Conservation (phyloP, 1,140 invertebrate species). For the Halyomorpha halys region DNA sequence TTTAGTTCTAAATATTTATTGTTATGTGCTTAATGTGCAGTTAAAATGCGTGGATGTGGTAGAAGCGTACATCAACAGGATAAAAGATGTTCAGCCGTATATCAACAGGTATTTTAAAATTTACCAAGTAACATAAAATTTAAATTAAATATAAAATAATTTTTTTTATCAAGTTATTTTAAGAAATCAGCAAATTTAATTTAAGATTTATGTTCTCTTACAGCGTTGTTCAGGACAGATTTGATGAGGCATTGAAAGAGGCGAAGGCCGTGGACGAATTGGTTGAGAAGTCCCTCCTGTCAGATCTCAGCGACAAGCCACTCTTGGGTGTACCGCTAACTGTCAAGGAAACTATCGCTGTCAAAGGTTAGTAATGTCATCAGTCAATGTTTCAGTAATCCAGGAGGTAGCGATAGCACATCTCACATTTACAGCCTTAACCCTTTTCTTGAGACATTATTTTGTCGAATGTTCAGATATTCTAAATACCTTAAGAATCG, state of each 20-base stretch:
- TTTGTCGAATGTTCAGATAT: too few relatives aligned
- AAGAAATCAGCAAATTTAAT: neutral
- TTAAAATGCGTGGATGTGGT: constrained; percentile 51
- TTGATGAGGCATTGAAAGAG: constrained; percentile 50
- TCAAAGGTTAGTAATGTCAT: constrained; percentile 41
- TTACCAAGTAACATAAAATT: neutral
- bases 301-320: constrained; percentile 44
- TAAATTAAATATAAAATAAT: neutral
- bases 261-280: constrained; percentile 43
- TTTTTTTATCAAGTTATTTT: too few relatives aligned
- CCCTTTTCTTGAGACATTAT: too few relatives aligned
- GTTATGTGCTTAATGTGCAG: constrained; percentile 34
- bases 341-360: constrained; percentile 54
- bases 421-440: too few relatives aligned
- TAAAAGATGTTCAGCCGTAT: constrained; percentile 52
- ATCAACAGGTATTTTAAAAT: constrained; percentile 43
- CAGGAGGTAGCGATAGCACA: too few relatives aligned
- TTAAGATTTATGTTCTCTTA: constrained; percentile 33
- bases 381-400: too few relatives aligned
- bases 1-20: neutral
- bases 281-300: constrained; percentile 33
- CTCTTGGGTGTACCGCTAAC: constrained; percentile 56
- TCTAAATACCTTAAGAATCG: too few relatives aligned
- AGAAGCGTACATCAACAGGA: constrained; percentile 49
- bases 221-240: constrained; percentile 51